phyloP scores from a whole-genome alignment of 2,113 vertebrate species.

The Sitta europaea region DNA sequence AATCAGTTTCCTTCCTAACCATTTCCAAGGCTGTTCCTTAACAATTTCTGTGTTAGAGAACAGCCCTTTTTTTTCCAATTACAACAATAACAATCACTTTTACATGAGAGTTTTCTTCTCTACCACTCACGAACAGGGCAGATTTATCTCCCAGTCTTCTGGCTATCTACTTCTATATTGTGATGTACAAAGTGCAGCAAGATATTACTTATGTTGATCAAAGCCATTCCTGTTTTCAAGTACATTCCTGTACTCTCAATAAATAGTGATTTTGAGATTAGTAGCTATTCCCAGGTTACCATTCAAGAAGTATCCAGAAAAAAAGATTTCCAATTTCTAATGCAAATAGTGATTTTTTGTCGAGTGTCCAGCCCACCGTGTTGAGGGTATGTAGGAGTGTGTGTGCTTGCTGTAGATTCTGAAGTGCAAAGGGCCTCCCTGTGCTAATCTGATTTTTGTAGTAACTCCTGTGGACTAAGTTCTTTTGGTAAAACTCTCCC shows the following conservation, averaged over 20 bases:
- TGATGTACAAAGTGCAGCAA: background rate
- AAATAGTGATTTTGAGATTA: too few species aligned
- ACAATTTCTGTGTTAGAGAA: background rate
- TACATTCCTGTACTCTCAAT: too few species aligned
- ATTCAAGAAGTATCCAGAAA: background rate
- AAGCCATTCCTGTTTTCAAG: background rate
- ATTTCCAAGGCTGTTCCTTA: background rate
- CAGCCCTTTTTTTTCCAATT: background rate
- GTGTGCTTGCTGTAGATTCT: background rate
- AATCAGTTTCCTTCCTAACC: background rate
- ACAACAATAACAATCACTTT: background rate
- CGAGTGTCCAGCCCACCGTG: background rate
- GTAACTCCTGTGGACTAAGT: background rate
- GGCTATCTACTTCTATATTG: background rate
- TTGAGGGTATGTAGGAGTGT: background rate
- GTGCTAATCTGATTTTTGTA: background rate
- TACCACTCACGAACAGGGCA: fast-evolving
- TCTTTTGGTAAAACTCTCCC: background rate
- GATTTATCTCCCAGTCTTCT: background rate
- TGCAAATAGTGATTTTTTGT: background rate
- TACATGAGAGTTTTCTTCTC: background rate
- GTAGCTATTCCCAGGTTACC: background rate
- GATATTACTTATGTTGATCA: background rate
- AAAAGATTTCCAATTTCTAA: background rate
- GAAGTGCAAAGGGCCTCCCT: background rate